Evolutionary conservation across 2,888 invertebrate genomes (phyloP), one percentile per base, ranked within the genome.

Genomic region (Cryptosula pallasiana): DNA sequence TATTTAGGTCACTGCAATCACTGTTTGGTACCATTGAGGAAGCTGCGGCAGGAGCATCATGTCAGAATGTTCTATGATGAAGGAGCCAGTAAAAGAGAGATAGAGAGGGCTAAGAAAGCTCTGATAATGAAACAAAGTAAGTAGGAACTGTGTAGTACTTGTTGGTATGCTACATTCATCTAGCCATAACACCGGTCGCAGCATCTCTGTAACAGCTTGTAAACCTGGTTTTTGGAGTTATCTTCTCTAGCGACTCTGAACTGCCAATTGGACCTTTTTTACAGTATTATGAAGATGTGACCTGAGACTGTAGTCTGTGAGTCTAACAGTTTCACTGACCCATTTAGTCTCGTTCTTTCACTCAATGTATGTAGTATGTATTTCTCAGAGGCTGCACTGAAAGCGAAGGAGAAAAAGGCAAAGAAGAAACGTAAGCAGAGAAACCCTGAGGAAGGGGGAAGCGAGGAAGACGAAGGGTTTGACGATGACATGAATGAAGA

Each of bases 1-100:
- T 20, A 16, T 34, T 5, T n/a, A 63, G 45, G 70, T 5, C 75
- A 73, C 9, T 82, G 82, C 74, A 74, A 74, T 0, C 77, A 80
- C 74, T 82, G 82, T 74, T 45, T 73, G 71, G 70, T 69, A 45
- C 73, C 74, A 1, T 45, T 74, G 36, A 73, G 75, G 16, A 69
- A 45, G n/a, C 55, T 81, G 1, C 71, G 78, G 32, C 74, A 78
- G 9, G 81, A 81, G 57, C 75, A 79, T 72, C 73, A 78, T 54
- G 69, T 75, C 23, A 81, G 78, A 73, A 73, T 82, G 9, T 76
- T 75, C 72, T 76, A 75, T 72, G 63, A 71, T 20, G 72, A 74
- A 69, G 74, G 73, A 63, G 57, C 74, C 35, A 54, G 45, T 36
- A 36, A 27, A 25, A 71, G 69, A 63, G 73, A 55, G 35, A 36